A percentile compares a stretch with the other conserved stretches of the same genome.
phyloP scores from a whole-genome alignment of 2,113 vertebrate genomes.

The Furnarius figulus region DNA sequence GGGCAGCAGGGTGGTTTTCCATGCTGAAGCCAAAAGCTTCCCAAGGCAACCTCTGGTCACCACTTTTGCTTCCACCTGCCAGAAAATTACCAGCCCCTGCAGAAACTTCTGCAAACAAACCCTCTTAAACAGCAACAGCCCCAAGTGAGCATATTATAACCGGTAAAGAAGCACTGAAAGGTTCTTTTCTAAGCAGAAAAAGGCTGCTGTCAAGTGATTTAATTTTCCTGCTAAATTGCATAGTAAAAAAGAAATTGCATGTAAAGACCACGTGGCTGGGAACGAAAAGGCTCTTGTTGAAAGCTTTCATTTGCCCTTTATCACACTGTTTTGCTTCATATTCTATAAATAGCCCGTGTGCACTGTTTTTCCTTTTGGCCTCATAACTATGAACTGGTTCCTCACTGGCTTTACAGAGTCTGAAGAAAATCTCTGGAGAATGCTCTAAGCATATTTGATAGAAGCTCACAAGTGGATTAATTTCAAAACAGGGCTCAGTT shows the following conservation, averaged over 20 bases:
- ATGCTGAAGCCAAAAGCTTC: background rate
- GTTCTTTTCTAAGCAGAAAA: background rate
- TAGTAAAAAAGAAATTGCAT: conserved; percentile 11
- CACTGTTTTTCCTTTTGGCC: conserved; percentile 55
- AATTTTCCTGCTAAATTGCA: background rate
- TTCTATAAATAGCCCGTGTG: conserved; percentile 63
- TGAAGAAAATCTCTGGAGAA: conserved; percentile 21
- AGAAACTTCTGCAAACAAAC: background rate
- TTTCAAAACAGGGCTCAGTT: background rate
- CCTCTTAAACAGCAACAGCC: background rate
- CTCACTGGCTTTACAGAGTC: conserved; percentile 28
- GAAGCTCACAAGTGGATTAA: conserved; percentile 15
- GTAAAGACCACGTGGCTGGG: background rate
- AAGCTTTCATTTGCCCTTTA: conserved; percentile 59
- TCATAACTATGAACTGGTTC: conserved; percentile 42
- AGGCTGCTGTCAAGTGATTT: background rate
- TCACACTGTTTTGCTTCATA: conserved; percentile 50
- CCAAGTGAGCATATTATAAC: fast-evolving
- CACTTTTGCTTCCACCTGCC: background rate
- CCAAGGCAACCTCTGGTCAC: background rate
- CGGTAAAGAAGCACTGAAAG: background rate
- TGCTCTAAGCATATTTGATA: background rate
- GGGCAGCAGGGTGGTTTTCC: background rate
- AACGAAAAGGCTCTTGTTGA: background rate
- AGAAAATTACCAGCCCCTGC: background rate